A percentile compares a stretch with the other conserved stretches of the same genome.
phyloP scores from a whole-genome alignment of 2,113 vertebrate genomes.

The Stegastes partitus region DNA sequence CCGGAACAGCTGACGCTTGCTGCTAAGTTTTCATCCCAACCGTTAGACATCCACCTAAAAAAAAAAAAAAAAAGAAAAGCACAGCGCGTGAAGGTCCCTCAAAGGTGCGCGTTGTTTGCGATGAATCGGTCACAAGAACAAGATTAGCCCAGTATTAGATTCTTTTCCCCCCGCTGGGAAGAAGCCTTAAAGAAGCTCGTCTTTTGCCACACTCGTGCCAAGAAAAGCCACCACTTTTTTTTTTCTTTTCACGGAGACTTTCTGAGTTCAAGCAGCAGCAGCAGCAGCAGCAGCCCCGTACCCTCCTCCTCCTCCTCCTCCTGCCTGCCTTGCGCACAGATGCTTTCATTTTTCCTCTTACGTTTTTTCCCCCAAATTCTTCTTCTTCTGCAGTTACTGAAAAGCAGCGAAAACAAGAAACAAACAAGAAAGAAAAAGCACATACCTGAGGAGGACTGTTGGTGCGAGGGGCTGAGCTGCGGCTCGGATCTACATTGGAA shows the following conservation, averaged over 20 bases:
- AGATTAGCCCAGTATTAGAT: constrained; percentile 64
- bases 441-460: constrained; percentile 78
- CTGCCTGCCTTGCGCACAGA: constrained; percentile 48
- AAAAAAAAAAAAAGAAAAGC: not conserved
- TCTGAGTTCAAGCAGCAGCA: constrained; percentile 46
- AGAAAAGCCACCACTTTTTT: constrained; percentile 24
- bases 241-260: constrained; percentile 55
- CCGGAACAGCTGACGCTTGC: not conserved
- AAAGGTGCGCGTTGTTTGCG: constrained; percentile 58
- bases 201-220: not conserved
- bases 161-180: constrained; percentile 27
- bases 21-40: constrained; percentile 52
- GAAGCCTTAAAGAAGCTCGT: constrained; percentile 29
- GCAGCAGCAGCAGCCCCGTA: no score
- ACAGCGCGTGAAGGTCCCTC: constrained; percentile 42
- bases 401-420: constrained; percentile 13
- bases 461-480: constrained; percentile 52
- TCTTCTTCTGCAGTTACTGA: constrained; percentile 52
- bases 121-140: constrained; percentile 67
- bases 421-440: constrained; percentile 14
- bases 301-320: no score
- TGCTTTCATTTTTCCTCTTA: constrained; percentile 34
- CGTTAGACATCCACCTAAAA: not conserved
- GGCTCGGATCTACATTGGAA: constrained; percentile 65
- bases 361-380: constrained; percentile 31